Evolutionary conservation across 2,888 invertebrate genomes (phyloP).

Genomic region (Pristionchus exspectatus): DNA sequence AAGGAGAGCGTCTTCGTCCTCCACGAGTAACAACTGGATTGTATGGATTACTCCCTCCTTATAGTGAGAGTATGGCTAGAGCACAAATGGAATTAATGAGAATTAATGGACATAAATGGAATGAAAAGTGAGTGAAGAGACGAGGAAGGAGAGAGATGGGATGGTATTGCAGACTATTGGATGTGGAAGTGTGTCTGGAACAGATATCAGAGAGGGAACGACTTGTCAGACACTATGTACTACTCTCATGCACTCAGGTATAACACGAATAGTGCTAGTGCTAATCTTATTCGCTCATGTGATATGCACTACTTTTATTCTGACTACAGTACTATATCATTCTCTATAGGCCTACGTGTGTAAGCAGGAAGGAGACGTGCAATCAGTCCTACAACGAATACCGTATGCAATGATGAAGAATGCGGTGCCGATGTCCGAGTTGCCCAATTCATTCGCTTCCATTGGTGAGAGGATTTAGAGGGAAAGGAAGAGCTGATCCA

Average conservation of each 20-base stretch:
- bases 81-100: constrained; percentile 75
- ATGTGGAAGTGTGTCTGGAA: constrained; percentile 70
- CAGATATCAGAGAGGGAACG: constrained; percentile 60
- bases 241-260: constrained; percentile 74
- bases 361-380: constrained; percentile 50
- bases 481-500: neutral
- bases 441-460: constrained; percentile 63
- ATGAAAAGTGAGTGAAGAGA: constrained; percentile 62
- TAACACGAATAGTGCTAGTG: too few relatives aligned
- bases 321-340: neutral
- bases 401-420: constrained; percentile 59
- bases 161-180: constrained; percentile 64
- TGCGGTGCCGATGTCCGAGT: constrained; percentile 61
- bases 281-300: neutral
- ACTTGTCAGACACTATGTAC: constrained; percentile 68
- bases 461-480: constrained; percentile 59
- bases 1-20: constrained; percentile 61
- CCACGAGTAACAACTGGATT: constrained; percentile 69
- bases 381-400: constrained; percentile 48
- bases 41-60: constrained; percentile 70
- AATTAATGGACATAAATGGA: constrained; percentile 71
- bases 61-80: constrained; percentile 69
- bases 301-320: neutral
- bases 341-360: constrained; percentile 53
- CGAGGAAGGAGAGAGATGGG: neutral